A percentile compares a stretch with the other conserved stretches of the same genome.
phyloP scores from a whole-genome alignment of 2,888 invertebrate species.

The Lypha dubia region DNA sequence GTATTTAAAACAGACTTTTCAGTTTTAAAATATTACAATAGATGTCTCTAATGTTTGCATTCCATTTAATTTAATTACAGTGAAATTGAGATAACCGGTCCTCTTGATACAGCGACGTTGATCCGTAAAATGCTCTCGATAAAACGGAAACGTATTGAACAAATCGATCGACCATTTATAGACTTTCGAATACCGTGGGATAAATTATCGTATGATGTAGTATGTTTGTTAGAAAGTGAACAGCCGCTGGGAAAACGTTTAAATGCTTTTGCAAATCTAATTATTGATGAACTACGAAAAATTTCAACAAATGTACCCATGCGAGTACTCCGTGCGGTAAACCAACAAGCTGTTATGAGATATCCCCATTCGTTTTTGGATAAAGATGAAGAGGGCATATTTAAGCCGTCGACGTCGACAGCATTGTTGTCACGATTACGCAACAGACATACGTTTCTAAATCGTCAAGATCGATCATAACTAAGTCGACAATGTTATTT shows the following conservation, averaged over 20 bases:
- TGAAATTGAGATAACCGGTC: background rate
- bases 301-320: conserved; percentile 58
- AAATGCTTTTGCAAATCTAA: conserved; percentile 61
- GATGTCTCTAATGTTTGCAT: background rate
- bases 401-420: conserved; percentile 25
- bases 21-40: too few species aligned
- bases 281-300: conserved; percentile 68
- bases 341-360: conserved; percentile 55
- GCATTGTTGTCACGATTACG: conserved; percentile 53
- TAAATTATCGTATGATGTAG: conserved; percentile 59
- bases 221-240: conserved; percentile 27
- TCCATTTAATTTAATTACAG: conserved; percentile 1
- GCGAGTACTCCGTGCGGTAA: conserved; percentile 52
- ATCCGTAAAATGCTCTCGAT: background rate
- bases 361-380: conserved; percentile 65
- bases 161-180: conserved; percentile 41
- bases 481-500: background rate
- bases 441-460: conserved; percentile 63
- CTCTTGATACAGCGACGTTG: conserved; percentile 3
- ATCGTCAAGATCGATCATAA: conserved; percentile 38
- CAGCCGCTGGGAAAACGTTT: conserved; percentile 56
- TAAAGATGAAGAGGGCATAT: conserved; percentile 53
- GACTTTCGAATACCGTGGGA: conserved; percentile 68
- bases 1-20: too few species aligned
- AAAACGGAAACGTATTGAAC: conserved; percentile 7